A percentile compares a stretch with the other conserved stretches of the same genome.
phyloP scores from a whole-genome alignment of 2,797 vertebrate genomes.

The Channallabes apus region DNA sequence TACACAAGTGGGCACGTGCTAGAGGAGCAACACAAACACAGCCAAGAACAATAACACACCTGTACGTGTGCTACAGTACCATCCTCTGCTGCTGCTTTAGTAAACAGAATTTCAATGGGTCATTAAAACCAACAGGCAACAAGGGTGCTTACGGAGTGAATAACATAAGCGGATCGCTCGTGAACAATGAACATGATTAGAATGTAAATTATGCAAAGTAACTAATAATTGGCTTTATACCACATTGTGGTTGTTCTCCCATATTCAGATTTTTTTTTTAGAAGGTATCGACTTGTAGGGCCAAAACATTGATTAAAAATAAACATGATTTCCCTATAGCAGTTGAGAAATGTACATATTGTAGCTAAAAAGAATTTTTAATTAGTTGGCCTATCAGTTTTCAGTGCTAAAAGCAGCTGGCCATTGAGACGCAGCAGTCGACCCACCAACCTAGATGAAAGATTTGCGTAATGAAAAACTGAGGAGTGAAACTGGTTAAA shows the following conservation, averaged over 20 bases:
- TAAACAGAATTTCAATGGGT: slow-evolving; percentile 23
- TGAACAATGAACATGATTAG: not conserved
- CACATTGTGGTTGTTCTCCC: not conserved
- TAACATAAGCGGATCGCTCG: not conserved
- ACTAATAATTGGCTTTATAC: not conserved
- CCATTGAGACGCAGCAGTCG: too few relatives aligned
- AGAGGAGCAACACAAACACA: slow-evolving; percentile 54
- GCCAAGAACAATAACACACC: slow-evolving; percentile 62
- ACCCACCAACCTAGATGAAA: too few relatives aligned
- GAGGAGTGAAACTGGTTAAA: too few relatives aligned
- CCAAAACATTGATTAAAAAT: too few relatives aligned
- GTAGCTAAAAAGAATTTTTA: too few relatives aligned
- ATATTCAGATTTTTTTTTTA: not conserved
- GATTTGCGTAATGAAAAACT: too few relatives aligned
- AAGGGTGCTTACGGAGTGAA: not conserved
- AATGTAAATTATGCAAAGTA: not conserved
- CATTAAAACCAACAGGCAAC: slow-evolving; percentile 4
- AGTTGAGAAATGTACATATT: too few relatives aligned
- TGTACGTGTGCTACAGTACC: slow-evolving; percentile 10
- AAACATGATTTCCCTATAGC: too few relatives aligned
- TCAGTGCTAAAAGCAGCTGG: too few relatives aligned
- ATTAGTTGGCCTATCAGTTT: too few relatives aligned
- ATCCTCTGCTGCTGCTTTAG: not conserved
- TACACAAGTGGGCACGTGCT: slow-evolving; percentile 80
- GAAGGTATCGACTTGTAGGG: not conserved